Percentiles rank a stretch among this genome's conserved stretches.
Evolutionary conservation across 2,888 invertebrate species (phyloP).

Genomic region (Drosophila melanosoma): DNA sequence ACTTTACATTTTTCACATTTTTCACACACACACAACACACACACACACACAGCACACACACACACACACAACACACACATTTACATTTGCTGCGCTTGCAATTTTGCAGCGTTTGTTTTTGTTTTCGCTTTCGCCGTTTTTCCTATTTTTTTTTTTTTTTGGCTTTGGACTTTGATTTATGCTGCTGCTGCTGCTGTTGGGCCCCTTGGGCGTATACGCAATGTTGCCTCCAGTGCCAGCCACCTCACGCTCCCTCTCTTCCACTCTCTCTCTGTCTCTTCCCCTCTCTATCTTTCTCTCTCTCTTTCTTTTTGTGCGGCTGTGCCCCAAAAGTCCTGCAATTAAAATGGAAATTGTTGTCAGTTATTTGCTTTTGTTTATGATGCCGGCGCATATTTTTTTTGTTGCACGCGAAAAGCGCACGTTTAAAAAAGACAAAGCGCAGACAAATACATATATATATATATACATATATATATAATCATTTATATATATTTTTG

Average conservation of each 20-base stretch:
- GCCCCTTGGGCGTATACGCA: conserved; percentile 57
- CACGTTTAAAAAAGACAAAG: conserved; percentile 20
- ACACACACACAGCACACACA: neutral
- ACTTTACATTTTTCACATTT: conserved; percentile 33
- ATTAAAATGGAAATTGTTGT: conserved; percentile 76
- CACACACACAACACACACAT: neutral
- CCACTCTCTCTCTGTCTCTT: neutral
- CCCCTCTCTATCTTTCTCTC: too few relatives aligned
- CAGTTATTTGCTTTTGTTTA: conserved; percentile 34
- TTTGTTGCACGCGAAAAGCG: conserved; percentile 60
- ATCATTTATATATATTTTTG: conserved; percentile 22
- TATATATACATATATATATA: neutral
- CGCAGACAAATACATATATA: conserved; percentile 23
- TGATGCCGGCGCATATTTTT: conserved; percentile 3
- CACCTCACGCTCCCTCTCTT: neutral
- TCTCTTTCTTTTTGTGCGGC: neutral
- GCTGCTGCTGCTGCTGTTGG: conserved; percentile 6
- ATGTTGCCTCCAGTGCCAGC: conserved; percentile 20
- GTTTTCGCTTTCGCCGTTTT: conserved; percentile 5
- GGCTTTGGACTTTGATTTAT: conserved; percentile 36
- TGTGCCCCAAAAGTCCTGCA: conserved; percentile 50
- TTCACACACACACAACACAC: neutral
- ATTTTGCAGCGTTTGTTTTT: conserved; percentile 17
- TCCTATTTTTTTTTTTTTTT: conserved; percentile 32
- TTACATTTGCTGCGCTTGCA: conserved; percentile 13